Conservation (phyloP, 2,888 invertebrate species). For the Caenorhabditis panamensis region DNA sequence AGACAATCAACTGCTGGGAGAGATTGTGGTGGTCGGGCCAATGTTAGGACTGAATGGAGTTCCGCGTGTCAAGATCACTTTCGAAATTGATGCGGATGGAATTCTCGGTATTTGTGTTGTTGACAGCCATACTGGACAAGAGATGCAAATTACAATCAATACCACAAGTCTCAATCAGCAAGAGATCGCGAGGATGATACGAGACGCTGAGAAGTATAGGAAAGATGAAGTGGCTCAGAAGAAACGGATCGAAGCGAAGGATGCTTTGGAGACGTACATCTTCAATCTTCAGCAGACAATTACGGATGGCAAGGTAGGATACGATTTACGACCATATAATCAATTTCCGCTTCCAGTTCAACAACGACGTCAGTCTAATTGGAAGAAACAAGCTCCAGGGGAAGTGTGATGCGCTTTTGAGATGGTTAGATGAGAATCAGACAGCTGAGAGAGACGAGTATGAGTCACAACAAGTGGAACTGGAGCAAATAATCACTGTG, state of each 20-base stretch:
- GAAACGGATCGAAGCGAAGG: background rate
- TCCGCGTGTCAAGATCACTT: slow-evolving; percentile 82
- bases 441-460: slow-evolving; percentile 80
- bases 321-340: too few relatives aligned
- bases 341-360: background rate
- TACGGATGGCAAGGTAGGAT: background rate
- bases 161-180: slow-evolving; percentile 89
- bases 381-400: background rate
- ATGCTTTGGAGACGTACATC: background rate
- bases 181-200: slow-evolving; percentile 90
- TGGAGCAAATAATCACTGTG: slow-evolving; percentile 1
- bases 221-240: background rate
- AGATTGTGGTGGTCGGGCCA: slow-evolving; percentile 88
- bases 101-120: slow-evolving; percentile 89
- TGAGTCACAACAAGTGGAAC: background rate
- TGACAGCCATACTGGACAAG: slow-evolving; percentile 79
- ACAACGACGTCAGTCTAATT: background rate
- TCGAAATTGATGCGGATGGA: slow-evolving; percentile 84
- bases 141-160: slow-evolving; percentile 75
- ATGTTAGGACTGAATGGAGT: slow-evolving; percentile 84
- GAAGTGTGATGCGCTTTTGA: background rate
- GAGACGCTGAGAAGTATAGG: slow-evolving; percentile 87
- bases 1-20: slow-evolving; percentile 86
- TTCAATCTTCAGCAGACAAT: background rate
- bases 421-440: background rate